These are phyloP conservation scores for Miichthys miiuy DNA, from an alignment of 2,797 vertebrate genomes.

Conservation along the genomic window DNA sequence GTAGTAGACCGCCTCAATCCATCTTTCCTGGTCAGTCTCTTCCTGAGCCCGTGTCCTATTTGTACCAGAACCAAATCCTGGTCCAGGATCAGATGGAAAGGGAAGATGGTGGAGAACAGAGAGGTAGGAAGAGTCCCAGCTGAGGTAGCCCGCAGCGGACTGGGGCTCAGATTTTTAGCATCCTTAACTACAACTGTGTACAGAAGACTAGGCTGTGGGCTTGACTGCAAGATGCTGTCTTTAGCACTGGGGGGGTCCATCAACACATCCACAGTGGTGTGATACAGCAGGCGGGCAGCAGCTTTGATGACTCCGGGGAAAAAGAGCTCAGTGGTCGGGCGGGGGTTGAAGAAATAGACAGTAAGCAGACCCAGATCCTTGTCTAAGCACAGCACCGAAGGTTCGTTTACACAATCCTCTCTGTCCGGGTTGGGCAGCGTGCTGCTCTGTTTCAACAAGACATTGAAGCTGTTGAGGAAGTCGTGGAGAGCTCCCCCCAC, in stretches of 20 bases:
- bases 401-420: conserved; percentile 87
- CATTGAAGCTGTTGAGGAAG: conserved; percentile 98
- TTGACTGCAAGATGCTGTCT: conserved; percentile 90
- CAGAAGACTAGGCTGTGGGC: conserved; percentile 92
- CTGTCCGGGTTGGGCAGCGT: conserved; percentile 63
- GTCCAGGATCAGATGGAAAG: conserved; percentile 97
- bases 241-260: conserved; percentile 87
- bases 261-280: conserved; percentile 86
- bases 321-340: conserved; percentile 91
- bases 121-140: conserved; percentile 93
- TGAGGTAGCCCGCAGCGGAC: conserved; percentile 91
- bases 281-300: conserved; percentile 91
- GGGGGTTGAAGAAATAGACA: conserved; percentile 96
- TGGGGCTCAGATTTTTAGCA: conserved; percentile 88
- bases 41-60: conserved; percentile 93
- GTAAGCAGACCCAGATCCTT: conserved; percentile 93
- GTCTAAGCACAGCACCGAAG: conserved; percentile 96
- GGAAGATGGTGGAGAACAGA: conserved; percentile 96
- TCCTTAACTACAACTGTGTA: conserved; percentile 93
- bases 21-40: conserved; percentile 91
- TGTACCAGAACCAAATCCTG: conserved; percentile 94
- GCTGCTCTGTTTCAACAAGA: conserved; percentile 93
- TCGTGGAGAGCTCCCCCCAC: conserved; percentile 97
- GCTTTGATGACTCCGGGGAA: conserved; percentile 95
- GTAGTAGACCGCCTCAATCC: conserved; percentile 85